These are phyloP conservation scores for Lasaia peninsularis DNA, from an alignment of 1,140 invertebrate genomes.

Conservation along the genomic window DNA sequence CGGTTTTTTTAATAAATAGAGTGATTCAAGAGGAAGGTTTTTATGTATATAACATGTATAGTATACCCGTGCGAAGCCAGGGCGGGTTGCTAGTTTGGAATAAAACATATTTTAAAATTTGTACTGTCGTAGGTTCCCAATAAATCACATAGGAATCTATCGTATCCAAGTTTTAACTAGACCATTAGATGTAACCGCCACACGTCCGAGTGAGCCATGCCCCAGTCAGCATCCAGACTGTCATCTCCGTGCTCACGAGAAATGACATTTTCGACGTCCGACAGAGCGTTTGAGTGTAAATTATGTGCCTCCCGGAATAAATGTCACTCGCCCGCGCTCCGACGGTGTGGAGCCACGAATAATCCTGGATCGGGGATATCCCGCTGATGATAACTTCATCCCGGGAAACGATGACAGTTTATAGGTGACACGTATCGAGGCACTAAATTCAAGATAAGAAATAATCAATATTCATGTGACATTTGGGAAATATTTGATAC, in stretches of 20 bases:
- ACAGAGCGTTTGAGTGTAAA: conserved; percentile 1
- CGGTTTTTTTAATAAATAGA: too few relatives aligned
- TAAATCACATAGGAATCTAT: background rate
- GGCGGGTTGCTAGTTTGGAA: too few relatives aligned
- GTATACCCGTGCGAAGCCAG: too few relatives aligned
- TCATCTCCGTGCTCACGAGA: conserved; percentile 8
- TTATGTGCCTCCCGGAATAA: conserved; percentile 13
- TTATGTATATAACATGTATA: too few relatives aligned
- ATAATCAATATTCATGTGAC: background rate
- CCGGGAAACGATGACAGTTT: conserved; percentile 2
- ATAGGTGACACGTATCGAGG: background rate
- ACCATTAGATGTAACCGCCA: conserved; percentile 1
- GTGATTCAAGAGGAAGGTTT: too few relatives aligned
- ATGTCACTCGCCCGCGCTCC: conserved; percentile 11
- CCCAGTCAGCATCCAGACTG: conserved; percentile 1
- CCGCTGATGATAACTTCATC: background rate
- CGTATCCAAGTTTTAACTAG: background rate
- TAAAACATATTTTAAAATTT: too few relatives aligned
- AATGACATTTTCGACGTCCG: conserved; percentile 8
- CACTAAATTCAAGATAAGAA: background rate
- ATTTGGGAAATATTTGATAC: too few relatives aligned
- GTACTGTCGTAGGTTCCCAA: too few relatives aligned
- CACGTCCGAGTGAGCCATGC: background rate
- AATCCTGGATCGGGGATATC: conserved; percentile 10
- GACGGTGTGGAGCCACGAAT: background rate